Evolutionary conservation across 2,888 invertebrate species (phyloP), one percentile per base, ranked within the genome.

Genomic region (Dyspetes luteomarginatus): DNA sequence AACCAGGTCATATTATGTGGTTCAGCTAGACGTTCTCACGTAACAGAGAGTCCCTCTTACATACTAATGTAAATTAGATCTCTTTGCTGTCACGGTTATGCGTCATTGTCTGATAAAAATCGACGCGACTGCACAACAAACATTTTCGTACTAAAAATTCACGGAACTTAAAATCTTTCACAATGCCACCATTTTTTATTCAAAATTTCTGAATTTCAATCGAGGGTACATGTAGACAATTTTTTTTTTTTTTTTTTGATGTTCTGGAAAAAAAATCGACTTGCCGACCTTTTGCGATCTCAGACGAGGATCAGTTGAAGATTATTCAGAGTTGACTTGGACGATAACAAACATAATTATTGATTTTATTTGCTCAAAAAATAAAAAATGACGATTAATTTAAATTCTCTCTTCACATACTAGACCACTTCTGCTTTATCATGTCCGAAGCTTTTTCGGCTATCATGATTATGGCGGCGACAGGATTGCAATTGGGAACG

Each of bases 371-470:
- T 48, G 9, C 1, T 4, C n/a, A n/a, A n/a, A n/a, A n/a, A n/a
- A 5, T 24, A 30, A n/a, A 48, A 36, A 60, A 30, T 24, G 36
- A 2, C 36, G 0, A 3, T 4, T 5, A 55, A 36, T 28, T 30
- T n/a, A 2, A 55, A 15, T 4, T 12, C 4, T 12, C 30, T n/a
- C 22, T 28, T 71, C 68, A 77, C 58, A 81, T 56, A 48, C 68
- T 71, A 3, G 26, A 52, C 94, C 94, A 95, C 65, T 92, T 91
- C 43, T 89, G 88, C 83, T 93, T 94, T 65, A 95, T 94, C 90
- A 95, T 92, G 88, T 95, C 95, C 0, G 95, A 93, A 2, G 94
- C 95, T 85, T 95, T 96, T 91, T 96, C 96, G 0, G 94, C 96
- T 30, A 96, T 94, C 95, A 96, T 95, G 48, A 95, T 94, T 0